Base-by-base conservation (phyloP, 2,113 vertebrate species). In the Mixornis gularis region DNA sequence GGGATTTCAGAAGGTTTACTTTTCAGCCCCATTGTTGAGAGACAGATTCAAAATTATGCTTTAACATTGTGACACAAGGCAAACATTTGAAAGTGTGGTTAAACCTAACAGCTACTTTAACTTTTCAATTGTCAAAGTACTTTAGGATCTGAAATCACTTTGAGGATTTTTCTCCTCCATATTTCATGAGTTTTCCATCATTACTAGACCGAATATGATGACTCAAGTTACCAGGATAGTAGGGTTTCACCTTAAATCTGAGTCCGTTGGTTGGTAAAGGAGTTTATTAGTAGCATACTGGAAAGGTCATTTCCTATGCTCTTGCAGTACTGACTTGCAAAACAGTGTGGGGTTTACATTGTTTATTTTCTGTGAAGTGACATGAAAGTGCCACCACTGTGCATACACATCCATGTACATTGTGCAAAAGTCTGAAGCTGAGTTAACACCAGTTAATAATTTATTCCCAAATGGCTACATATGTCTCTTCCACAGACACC, bases 401-500 rank as follows among this genome's bases (percentile, higher is more conserved):
- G 58, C 0, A 0, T 1, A 3, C 21, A 38, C 2, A 2, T 1
- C 1, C 9, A 2, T 46, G 6, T 56, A 29, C 1, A 2, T 18
- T 30, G 16, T 30, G 24, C 2, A 2, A 21, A n/a, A 89, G 9
- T 49, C 11, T 85, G 34, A 83, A 76, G 13, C 10, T 64, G 7
- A 30, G 7, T 63, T 71, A 66, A 58, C 34, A 41, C 26, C 53
- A 65, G 14, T 69, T 36, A 60, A 44, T 64, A 0, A 8, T 59
- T 83, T 86, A 29, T 74, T 86, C 40, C 30, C 13, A 56, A 12
- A 59, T 56, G 2, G 41, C 20, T 85, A 20, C 20, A 80, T 44
- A 52, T 80, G 16, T 77, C 64, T 94, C 66, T 95, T 94, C 93
- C 96, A 17, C 95, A 99, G 99, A 99, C 98, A 98, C 99, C 98